Percentiles rank a stretch among this genome's conserved stretches.
Evolutionary conservation across 2,888 invertebrate genomes (phyloP).

Genomic region (Allophyes oxyacanthae): DNA sequence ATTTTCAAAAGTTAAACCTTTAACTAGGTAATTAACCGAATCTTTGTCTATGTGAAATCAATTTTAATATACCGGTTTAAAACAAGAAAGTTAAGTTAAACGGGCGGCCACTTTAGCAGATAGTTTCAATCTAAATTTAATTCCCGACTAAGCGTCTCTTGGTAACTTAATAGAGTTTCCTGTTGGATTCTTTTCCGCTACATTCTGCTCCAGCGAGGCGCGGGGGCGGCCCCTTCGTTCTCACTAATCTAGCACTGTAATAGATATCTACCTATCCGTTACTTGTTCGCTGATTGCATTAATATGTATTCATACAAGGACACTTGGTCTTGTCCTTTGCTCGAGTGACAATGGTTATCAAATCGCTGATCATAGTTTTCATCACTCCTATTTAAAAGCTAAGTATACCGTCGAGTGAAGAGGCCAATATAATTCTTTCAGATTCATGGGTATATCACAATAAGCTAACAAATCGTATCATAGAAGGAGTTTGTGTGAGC

Average conservation of each 20-base stretch:
- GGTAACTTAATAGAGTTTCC: slow-evolving; percentile 63
- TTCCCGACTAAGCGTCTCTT: slow-evolving; percentile 62
- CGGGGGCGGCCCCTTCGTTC: slow-evolving; percentile 15
- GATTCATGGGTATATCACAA: too few relatives aligned
- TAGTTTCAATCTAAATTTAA: slow-evolving; percentile 78
- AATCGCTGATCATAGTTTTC: too few relatives aligned
- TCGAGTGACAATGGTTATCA: too few relatives aligned
- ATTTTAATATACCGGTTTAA: slow-evolving; percentile 47
- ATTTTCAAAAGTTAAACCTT: slow-evolving; percentile 23
- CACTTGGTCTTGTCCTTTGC: neutral
- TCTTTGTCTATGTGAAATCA: slow-evolving; percentile 35
- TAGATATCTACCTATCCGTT: slow-evolving; percentile 21
- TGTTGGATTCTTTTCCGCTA: slow-evolving; percentile 72
- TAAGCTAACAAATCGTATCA: too few relatives aligned
- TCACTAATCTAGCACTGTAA: slow-evolving; percentile 35
- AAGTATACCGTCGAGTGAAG: too few relatives aligned
- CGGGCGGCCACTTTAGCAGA: slow-evolving; percentile 61
- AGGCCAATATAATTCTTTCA: too few relatives aligned
- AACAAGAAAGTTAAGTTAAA: slow-evolving; percentile 41
- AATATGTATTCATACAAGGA: slow-evolving; percentile 16
- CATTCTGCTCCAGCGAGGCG: slow-evolving; percentile 54
- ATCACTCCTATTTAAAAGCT: too few relatives aligned
- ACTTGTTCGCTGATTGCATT: slow-evolving; percentile 40
- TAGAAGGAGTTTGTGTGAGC: too few relatives aligned
- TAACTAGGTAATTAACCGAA: neutral